phyloP scores from a whole-genome alignment of 2,113 vertebrate genomes.

The Hucho hucho region DNA sequence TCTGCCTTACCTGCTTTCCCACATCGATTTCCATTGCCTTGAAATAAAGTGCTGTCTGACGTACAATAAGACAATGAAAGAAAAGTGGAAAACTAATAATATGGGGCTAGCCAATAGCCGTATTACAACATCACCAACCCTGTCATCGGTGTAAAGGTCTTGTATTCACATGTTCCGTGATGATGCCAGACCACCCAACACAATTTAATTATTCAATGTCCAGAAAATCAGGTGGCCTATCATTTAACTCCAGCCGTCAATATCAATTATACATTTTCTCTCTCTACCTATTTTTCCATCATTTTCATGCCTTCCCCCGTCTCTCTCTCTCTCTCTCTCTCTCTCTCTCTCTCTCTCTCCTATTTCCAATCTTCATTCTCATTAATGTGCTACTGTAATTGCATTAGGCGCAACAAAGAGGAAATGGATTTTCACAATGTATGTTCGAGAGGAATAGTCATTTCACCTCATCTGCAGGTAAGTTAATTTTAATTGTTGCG shows the following conservation, averaged over 20 bases:
- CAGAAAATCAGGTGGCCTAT: constrained; percentile 23
- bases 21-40: no score
- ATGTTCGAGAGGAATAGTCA: constrained; percentile 45
- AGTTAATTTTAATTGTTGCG: constrained; percentile 60
- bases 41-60: no score
- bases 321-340: background rate
- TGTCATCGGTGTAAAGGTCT: background rate
- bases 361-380: constrained; percentile 45
- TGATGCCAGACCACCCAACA: background rate
- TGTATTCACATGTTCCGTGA: constrained; percentile 21
- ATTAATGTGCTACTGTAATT: constrained; percentile 57
- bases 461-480: constrained; percentile 51
- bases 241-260: constrained; percentile 37
- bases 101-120: no score
- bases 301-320: background rate
- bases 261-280: constrained; percentile 50
- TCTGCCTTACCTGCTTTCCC: no score
- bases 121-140: background rate
- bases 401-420: constrained; percentile 50
- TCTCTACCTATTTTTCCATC: background rate
- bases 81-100: no score
- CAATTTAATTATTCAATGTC: background rate
- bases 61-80: no score
- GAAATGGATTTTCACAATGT: constrained; percentile 53
- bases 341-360: constrained; percentile 23